Conservation (phyloP, 2,797 vertebrate genomes). For the Mareca penelope region DNA sequence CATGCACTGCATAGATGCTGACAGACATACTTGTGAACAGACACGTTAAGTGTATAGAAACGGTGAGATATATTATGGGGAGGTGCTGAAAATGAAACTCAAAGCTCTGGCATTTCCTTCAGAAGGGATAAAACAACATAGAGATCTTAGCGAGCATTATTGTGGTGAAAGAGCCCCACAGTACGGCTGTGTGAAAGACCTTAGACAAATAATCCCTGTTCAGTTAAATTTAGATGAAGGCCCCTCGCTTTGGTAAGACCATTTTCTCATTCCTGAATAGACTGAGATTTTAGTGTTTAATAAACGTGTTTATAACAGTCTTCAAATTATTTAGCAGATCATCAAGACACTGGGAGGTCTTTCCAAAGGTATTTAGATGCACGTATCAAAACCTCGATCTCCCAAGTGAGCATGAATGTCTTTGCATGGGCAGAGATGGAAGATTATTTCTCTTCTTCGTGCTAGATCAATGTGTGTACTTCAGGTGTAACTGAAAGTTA, state of each 20-base stretch:
- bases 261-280: neutral
- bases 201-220: neutral
- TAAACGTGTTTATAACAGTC: neutral
- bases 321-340: neutral
- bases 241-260: neutral
- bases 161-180: neutral
- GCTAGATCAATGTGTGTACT: neutral
- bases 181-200: neutral
- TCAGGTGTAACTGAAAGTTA: neutral
- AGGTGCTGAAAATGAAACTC: conserved; percentile 27
- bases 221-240: neutral
- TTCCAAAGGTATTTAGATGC: neutral
- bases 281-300: neutral
- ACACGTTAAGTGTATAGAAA: neutral
- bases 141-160: neutral
- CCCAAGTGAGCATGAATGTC: neutral
- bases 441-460: neutral
- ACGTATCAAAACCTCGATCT: neutral
- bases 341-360: neutral
- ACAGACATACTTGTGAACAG: neutral
- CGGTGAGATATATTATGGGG: neutral
- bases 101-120: conserved; percentile 12
- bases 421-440: neutral
- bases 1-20: neutral
- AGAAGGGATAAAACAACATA: conserved; percentile 10